Percentiles rank a stretch among this genome's conserved stretches.
Conservation (phyloP, 2,113 vertebrate genomes). For the Nannospalax galili region DNA sequence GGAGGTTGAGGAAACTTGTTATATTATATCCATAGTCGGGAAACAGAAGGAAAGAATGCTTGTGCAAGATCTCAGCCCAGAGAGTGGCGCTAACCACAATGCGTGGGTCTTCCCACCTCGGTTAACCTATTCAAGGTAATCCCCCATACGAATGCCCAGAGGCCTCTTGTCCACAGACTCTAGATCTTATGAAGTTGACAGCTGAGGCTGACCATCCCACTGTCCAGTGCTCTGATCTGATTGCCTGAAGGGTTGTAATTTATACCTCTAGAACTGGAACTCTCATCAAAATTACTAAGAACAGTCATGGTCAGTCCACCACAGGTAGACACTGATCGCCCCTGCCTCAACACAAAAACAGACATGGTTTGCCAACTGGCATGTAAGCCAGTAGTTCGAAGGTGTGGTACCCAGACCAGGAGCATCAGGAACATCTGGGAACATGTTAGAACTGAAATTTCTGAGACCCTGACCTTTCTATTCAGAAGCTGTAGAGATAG, state of each 20-base stretch:
- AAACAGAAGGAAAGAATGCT: too few relatives aligned
- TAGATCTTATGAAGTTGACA: too few relatives aligned
- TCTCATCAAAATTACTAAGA: conserved; percentile 10
- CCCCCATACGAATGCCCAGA: too few relatives aligned
- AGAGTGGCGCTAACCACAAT: too few relatives aligned
- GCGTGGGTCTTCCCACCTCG: too few relatives aligned
- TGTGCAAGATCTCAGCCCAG: too few relatives aligned
- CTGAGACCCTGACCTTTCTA: not conserved
- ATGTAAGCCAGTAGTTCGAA: not conserved
- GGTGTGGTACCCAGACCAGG: not conserved
- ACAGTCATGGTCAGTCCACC: not conserved
- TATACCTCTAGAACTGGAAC: not conserved
- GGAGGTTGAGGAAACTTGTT: too few relatives aligned
- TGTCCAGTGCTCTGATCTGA: not conserved
- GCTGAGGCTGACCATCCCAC: too few relatives aligned
- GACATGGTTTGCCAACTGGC: not conserved
- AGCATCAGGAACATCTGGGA: not conserved
- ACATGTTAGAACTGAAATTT: not conserved
- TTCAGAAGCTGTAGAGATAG: not conserved
- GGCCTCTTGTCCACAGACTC: too few relatives aligned
- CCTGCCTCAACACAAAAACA: not conserved
- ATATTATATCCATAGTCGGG: too few relatives aligned
- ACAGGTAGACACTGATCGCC: not conserved
- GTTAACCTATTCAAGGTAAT: too few relatives aligned
- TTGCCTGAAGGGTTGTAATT: not conserved